Base-by-base conservation (phyloP, 2,797 vertebrate genomes). In the Etheostoma perlongum region DNA sequence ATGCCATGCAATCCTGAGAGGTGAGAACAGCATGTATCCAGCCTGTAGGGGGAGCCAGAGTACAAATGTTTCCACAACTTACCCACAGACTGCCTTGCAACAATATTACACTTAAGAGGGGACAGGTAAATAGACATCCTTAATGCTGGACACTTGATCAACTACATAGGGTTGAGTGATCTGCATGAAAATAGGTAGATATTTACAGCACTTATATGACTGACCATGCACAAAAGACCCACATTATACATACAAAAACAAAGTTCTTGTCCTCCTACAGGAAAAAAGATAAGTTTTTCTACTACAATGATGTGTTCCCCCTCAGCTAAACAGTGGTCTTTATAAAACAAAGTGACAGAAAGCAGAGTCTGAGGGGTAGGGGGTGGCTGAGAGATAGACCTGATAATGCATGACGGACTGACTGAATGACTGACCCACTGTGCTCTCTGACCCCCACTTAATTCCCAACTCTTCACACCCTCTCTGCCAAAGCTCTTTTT, bases 1-100 rank as follows among this genome's bases (percentile, higher is more conserved):
- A 99, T 66, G 98, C 98, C 98, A 99, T 99, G 95, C 98, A 99
- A 95, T 99, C 98, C 96, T 99, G 97, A 97, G 98, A 98, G 64
- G 98, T 99, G 91, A 99, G 96, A 91, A 99, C 98, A 82, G 95
- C 98, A 11, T 99, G 98, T 91, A 99, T 99, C 98, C 98, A 99
- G 90, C 98, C 98, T 99, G 95, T 60, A 89, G 89, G 74, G 85
- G 92, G 91, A 74, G 53, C 63, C 86, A 91, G 9, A 92, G 75
- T 48, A 88, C 81, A 79, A 4, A 15, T 0, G 1, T 55, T 86
- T 7, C 67, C n/a, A 48, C 66, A 68, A 13, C 13, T 61, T 21
- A 61, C 21, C 16, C 23, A 47, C 53, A 67, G 51, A 48, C 18
- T 3, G 5, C 46, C 21, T 54, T 61, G 12, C n/a, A 58, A 44